Evolutionary conservation across 2,797 vertebrate genomes (phyloP).

Genomic region (Naso thynnoides): DNA sequence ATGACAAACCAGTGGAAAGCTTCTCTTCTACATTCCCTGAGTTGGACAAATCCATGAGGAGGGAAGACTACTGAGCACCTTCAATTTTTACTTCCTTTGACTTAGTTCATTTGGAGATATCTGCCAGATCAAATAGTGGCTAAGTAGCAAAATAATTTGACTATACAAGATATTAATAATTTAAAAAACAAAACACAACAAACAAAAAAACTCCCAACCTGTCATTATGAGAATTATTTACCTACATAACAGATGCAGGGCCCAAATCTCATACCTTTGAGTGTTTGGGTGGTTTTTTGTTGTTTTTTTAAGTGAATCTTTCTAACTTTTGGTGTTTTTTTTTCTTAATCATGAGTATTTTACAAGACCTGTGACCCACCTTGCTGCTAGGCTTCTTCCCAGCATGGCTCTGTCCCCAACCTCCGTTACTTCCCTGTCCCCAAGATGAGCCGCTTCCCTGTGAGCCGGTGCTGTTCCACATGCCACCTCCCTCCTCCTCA

Average conservation of each 20-base stretch:
- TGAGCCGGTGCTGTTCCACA: slow-evolving; percentile 97
- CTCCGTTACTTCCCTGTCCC: slow-evolving; percentile 87
- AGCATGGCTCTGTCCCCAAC: slow-evolving; percentile 91
- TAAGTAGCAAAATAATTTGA: no score
- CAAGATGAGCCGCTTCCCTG: slow-evolving; percentile 97
- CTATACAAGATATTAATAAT: no score
- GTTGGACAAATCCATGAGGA: background rate
- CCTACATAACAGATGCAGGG: no score
- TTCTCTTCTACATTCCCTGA: background rate
- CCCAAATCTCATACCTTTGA: no score
- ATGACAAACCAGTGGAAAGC: background rate
- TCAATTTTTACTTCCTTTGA: background rate
- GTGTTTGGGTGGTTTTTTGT: background rate
- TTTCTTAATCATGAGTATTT: background rate
- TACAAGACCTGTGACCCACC: slow-evolving; percentile 76
- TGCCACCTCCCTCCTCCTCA: slow-evolving; percentile 92
- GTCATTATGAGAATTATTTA: no score
- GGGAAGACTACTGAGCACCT: background rate
- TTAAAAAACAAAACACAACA: no score
- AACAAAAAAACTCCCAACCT: no score
- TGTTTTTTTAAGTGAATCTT: background rate
- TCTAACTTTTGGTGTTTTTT: background rate
- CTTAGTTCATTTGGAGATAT: background rate
- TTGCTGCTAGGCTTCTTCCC: slow-evolving; percentile 94
- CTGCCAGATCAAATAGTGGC: background rate